Evolutionary conservation across 1,140 invertebrate genomes (phyloP), one percentile per base, ranked within the genome.

Genomic region (Potamilus streckersoni): DNA sequence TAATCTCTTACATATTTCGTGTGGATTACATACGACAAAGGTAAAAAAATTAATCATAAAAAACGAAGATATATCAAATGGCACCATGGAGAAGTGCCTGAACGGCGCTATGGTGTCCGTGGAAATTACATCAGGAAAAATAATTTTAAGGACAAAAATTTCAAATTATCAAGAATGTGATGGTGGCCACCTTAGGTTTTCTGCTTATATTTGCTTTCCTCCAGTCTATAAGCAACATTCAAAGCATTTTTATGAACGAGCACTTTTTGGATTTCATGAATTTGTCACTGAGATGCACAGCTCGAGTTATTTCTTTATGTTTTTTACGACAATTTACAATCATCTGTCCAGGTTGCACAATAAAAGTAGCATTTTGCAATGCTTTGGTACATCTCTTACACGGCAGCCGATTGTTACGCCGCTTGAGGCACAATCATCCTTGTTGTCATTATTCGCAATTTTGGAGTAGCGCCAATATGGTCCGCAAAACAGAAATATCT

Each of bases 381-480:
- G 94, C 86, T 96, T 59, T 96, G 96, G 85, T 98, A 98, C 90
- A 94, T 95, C 11, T 93, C 95, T 1, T 99, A 98, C 90, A 97
- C 98, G 83, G 95, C 92, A 14, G 94, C 96, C 4, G 97, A 99
- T 90, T 96, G 98, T 83, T 95, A 96, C 73, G 83, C 86, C 15
- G 62, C 67, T 2, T 78, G 79, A 76, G 96, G 95, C 85, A 97
- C 96, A 2, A 91, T 99, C 20, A 94, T 98, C n/a, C 97, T 97
- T 0, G 94, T 96, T 23, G 96, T 96, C 11, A 93, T 92, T 23
- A 76, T 97, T 95, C 19, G 81, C 69, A 97, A 97, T 80, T 89
- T 98, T 56, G 96, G 96, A 1, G 97, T 96, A 3, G 96, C 96
- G 1, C 97, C 96, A 60, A 95, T 98, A 93, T 98, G 97, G 97